phyloP scores from a whole-genome alignment of 2,888 invertebrate genomes.

The Serrognathus titanus region DNA sequence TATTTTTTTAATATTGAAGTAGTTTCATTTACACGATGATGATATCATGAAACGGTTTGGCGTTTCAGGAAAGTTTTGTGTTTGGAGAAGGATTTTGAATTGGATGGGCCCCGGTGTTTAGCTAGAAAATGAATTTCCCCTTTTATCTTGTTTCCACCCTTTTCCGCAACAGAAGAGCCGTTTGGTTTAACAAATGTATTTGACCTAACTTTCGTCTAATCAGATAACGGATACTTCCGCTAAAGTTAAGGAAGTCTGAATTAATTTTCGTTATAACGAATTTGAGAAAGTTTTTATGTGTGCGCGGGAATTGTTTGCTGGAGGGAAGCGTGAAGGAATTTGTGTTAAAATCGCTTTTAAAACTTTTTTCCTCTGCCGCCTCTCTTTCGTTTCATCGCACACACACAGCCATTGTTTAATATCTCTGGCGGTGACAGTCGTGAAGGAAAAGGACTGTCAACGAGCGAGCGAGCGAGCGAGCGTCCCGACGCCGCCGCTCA shows the following conservation, averaged over 20 bases:
- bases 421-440: slow-evolving; percentile 1
- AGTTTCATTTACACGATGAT: no score
- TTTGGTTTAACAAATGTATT: slow-evolving; percentile 6
- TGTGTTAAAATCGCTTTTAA: not conserved
- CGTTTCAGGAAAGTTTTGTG: no score
- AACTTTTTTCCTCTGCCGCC: not conserved
- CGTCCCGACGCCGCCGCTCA: not conserved
- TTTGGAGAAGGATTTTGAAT: no score
- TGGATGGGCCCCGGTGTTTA: no score
- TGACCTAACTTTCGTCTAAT: slow-evolving; percentile 8
- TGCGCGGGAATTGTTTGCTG: not conserved
- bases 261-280: slow-evolving; percentile 14
- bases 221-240: slow-evolving; percentile 10
- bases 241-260: slow-evolving; percentile 14
- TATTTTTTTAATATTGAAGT: no score
- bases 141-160: no score
- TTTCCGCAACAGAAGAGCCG: not conserved
- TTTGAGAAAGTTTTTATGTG: slow-evolving; percentile 8
- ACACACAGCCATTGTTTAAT: not conserved
- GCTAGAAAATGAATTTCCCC: no score
- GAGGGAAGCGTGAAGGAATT: not conserved
- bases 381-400: not conserved
- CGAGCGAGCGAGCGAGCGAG: not conserved
- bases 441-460: not conserved
- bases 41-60: no score